Conservation (phyloP, 2,888 invertebrate species). For the Macrophya annulata region DNA sequence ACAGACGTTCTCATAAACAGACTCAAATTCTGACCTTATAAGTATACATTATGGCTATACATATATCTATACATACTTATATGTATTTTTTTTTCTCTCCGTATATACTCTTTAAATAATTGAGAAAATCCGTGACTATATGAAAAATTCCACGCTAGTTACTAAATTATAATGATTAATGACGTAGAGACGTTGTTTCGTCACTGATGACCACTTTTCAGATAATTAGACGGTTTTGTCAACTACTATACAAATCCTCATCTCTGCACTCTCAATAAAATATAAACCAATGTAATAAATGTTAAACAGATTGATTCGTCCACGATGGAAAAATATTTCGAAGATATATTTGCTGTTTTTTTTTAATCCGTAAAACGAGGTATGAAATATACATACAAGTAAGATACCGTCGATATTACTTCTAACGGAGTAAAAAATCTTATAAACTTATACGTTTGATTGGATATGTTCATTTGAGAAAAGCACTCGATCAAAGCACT, state of each 20-base stretch:
- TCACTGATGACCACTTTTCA: not conserved
- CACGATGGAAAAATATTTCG: not conserved
- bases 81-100: not conserved
- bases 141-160: constrained; percentile 9
- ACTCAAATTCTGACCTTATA: constrained; percentile 15
- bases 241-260: not conserved
- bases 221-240: constrained; percentile 5
- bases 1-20: not conserved
- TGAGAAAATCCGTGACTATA: not conserved
- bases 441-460: not conserved
- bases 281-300: not conserved
- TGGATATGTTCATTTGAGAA: not conserved
- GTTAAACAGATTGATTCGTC: not conserved
- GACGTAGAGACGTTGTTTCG: not conserved
- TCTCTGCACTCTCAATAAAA: not conserved
- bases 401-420: too few species aligned
- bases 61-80: not conserved
- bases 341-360: too few species aligned
- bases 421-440: not conserved
- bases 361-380: too few species aligned
- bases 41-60: not conserved
- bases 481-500: not conserved
- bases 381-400: too few species aligned
- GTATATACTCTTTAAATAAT: not conserved
- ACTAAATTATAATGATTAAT: constrained; percentile 1